A percentile compares a stretch with the other conserved stretches of the same genome.
phyloP scores from a whole-genome alignment of 2,888 invertebrate genomes.

The Cacoxenus indagator region DNA sequence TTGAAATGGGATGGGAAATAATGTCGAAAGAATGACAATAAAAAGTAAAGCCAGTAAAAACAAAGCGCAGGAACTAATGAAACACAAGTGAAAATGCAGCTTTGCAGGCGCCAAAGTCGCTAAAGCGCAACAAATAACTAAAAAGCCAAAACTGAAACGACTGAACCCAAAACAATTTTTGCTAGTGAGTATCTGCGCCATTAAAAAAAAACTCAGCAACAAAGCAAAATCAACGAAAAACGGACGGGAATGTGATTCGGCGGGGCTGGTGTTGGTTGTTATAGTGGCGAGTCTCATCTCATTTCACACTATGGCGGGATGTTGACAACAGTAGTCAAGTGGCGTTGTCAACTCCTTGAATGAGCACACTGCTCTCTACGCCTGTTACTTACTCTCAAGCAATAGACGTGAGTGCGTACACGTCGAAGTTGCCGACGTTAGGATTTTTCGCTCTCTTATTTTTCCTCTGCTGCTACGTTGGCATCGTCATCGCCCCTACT shows the following conservation, averaged over 20 bases:
- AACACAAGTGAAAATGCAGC: conserved; percentile 5
- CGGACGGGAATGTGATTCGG: conserved; percentile 8
- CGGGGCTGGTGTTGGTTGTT: not conserved
- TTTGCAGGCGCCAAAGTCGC: conserved; percentile 10
- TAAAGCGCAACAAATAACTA: not conserved
- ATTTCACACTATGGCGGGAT: too few species aligned
- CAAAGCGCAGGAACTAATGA: not conserved
- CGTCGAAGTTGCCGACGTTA: too few species aligned
- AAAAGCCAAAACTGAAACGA: not conserved
- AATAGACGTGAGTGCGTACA: too few species aligned
- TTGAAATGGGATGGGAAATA: conserved; percentile 54
- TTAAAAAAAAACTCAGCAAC: too few species aligned
- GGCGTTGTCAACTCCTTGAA: too few species aligned
- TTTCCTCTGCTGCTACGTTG: too few species aligned
- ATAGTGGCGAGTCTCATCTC: too few species aligned
- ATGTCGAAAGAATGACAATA: conserved; percentile 51
- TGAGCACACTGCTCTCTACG: too few species aligned
- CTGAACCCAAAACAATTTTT: not conserved
- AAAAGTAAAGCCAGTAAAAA: conserved; percentile 23
- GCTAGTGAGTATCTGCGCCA: too few species aligned
- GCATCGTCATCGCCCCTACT: too few species aligned
- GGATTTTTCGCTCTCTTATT: too few species aligned
- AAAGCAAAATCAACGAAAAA: not conserved
- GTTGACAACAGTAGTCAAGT: conserved; percentile 16
- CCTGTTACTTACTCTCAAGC: too few species aligned